phyloP scores from a whole-genome alignment of 2,113 vertebrate genomes.

The Erythrocercus mccallii region DNA sequence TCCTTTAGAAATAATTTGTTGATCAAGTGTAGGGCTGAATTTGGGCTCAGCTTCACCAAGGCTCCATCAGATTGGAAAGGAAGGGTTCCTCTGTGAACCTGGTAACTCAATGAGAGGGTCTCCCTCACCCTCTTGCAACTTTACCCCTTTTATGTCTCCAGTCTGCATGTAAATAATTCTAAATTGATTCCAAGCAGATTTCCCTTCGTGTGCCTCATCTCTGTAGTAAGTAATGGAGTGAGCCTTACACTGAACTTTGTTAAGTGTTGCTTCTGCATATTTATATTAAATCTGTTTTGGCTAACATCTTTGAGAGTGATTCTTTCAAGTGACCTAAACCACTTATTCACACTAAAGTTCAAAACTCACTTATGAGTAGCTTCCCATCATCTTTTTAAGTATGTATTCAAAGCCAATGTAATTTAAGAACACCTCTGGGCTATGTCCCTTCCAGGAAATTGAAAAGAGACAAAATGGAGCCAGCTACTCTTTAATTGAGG shows the following conservation, averaged over 20 bases:
- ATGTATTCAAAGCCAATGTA: background rate
- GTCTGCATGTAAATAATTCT: background rate
- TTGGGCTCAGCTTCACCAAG: background rate
- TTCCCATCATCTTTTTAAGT: background rate
- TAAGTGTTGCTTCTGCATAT: background rate
- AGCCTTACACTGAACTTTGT: background rate
- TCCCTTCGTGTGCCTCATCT: background rate
- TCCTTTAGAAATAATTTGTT: background rate
- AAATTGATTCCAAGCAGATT: background rate
- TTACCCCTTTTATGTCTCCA: background rate
- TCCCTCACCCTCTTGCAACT: background rate
- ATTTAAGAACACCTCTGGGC: background rate
- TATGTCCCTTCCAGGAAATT: background rate
- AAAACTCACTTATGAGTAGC: background rate
- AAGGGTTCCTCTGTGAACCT: too few relatives aligned
- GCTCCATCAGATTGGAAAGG: background rate
- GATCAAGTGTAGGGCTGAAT: background rate
- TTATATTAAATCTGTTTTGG: background rate
- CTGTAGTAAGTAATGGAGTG: background rate
- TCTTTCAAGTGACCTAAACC: background rate
- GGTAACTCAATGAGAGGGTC: background rate
- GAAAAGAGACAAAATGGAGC: background rate
- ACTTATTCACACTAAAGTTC: background rate
- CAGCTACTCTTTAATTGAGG: background rate
- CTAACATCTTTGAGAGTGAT: background rate